Base-by-base conservation (phyloP, 2,113 vertebrate species). In the Hassar affinis region DNA sequence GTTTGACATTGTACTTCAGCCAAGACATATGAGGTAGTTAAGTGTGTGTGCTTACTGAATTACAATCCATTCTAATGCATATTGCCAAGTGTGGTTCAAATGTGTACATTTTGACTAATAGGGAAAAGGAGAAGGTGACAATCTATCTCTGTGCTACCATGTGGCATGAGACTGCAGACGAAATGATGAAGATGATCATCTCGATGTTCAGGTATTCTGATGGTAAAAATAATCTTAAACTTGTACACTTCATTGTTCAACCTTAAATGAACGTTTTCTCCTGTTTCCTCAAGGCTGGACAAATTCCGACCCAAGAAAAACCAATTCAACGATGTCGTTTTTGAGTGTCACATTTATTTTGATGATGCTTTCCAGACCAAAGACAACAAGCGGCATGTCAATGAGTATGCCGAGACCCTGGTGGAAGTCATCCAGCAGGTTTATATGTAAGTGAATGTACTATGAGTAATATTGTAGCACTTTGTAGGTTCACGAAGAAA, bases 91-190 rank as follows among this genome's bases (percentile, higher is more conserved):
- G 42, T n/a, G 54, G n/a, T 49, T 8, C 30, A 54, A 33, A 74
- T 15, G 66, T 11, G 22, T 68, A 35, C 22, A 33, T 45, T 82
- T 69, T 45, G 3, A 57, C 5, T 15, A 52, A 17, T 30, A 78
- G 59, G 18, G 61, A 81, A 3, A 59, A 42, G 6, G 84, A 88
- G 18, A 72, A 59, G 49, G 68, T 85, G 79, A 79, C 54, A 47
- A 82, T 87, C 45, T 89, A 89, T 54, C 72, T 90, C 61, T 90
- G 56, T 66, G 89, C 89, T 0, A 95, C 94, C 20, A 95, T 95
- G 94, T 94, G 94, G 94, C 94, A 94, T n/a, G 94, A 94, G 85
- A 94, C 86, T 33, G 83, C 86, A 20, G 89, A 90, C 1, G 94
- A 94, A 89, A 94, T 94, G 91, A 86, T 91, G 86, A 94, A 92